Evolutionary conservation across 92 coral and sea anemone species (phyloP), one percentile per base, ranked within the genome.

Genomic region (Plumapathes pennacea): DNA sequence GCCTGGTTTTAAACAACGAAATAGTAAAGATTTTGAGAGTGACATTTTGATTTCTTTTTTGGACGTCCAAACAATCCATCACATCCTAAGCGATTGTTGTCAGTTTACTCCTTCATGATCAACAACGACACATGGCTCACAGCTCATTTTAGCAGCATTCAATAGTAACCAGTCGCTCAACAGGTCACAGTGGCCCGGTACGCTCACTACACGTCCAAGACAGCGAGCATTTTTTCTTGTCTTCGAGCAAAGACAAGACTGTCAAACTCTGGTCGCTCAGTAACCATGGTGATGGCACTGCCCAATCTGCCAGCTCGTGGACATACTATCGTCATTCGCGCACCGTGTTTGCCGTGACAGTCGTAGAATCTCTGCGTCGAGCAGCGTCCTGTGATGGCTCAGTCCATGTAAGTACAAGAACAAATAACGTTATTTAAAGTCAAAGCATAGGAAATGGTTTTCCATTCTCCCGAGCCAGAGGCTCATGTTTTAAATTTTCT

Each of bases 291-390:
- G 97, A 82, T 41, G 97, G 97, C 27, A 88, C 89, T 28, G 97
- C 96, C 74, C 97, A 92, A 59, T 92, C 97, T 32, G 97, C 97
- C 49, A 75, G 97, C 77, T 92, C 97, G 34, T 92, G 92, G 90
- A 92, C 97, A 3, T 78, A 89, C 49, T 80, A 88, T 48, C 76
- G 69, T n/a, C 97, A 91, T 66, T 50, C 86, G 20, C 84, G 90
- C 6, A 84, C 89, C 2, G 97, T 91, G 27, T 91, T 91, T 71
- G 78, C 86, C 41, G 94, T 91, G 36, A 92, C 79, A 38, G 82
- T 88, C 78, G 72, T 91, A 29, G 97, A 91, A 46, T 74, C 88
- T 27, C 71, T 72, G 74, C 64, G 97, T 30, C 97, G 84, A 29
- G 96, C 92, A 1, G 96, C 76, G 21, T 91, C 97, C 27, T 88